These are phyloP conservation scores for Lithobates sylvaticus DNA, from an alignment of 2,797 vertebrate species.

Conservation along the genomic window DNA sequence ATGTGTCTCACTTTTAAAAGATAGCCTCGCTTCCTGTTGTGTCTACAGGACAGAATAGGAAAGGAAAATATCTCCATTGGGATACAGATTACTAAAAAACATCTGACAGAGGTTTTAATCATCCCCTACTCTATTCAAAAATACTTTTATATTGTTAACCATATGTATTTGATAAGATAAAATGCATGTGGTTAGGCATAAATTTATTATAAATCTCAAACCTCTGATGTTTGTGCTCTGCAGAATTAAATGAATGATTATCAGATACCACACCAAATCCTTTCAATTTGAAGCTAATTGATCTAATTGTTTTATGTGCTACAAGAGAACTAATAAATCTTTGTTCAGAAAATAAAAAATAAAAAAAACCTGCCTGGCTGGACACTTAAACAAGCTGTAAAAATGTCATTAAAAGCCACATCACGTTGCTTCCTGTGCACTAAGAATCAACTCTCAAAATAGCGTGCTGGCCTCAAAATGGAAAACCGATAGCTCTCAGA, in stretches of 20 bases:
- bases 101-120: no score
- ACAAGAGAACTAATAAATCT: conserved; percentile 31
- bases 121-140: no score
- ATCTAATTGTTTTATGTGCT: conserved; percentile 7
- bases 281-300: conserved; percentile 38
- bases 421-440: conserved; percentile 66
- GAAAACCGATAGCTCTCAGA: conserved; percentile 77
- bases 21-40: no score
- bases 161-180: background rate
- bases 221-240: background rate
- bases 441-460: conserved; percentile 78
- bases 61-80: no score
- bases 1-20: no score
- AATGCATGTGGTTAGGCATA: background rate
- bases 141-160: background rate
- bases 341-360: background rate
- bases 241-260: background rate
- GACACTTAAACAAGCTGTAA: conserved; percentile 41
- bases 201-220: background rate
- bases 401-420: conserved; percentile 29
- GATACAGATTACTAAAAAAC: no score
- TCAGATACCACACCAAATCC: background rate
- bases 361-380: background rate
- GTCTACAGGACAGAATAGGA: no score
- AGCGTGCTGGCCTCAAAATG: conserved; percentile 74